phyloP scores from a whole-genome alignment of 2,888 invertebrate genomes.

The Myathropa florea region DNA sequence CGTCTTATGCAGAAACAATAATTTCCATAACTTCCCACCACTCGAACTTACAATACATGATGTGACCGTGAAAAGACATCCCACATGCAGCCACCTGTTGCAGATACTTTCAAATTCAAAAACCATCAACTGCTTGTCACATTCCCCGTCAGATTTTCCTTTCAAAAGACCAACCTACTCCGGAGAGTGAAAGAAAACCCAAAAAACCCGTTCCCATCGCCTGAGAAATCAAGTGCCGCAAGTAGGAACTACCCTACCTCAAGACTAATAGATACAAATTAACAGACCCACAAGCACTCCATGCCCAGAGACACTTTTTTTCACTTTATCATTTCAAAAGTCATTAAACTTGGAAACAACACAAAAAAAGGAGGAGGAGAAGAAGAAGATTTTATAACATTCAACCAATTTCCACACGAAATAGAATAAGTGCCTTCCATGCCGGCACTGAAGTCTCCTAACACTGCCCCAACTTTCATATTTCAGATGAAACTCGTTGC shows the following conservation, averaged over 20 bases:
- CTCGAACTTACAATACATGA: not conserved
- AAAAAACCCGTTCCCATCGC: not conserved
- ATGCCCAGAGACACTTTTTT: not conserved
- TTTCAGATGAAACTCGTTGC: constrained; percentile 66
- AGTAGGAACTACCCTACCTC: not conserved
- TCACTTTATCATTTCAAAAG: constrained; percentile 15
- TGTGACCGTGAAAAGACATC: not conserved
- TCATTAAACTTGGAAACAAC: constrained; percentile 27
- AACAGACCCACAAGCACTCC: not conserved
- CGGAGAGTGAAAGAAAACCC: not conserved
- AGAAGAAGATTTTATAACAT: not conserved
- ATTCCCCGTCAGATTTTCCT: not conserved
- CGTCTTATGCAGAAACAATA: not conserved
- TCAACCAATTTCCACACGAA: constrained; percentile 28
- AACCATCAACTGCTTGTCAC: not conserved
- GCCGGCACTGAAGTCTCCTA: constrained; percentile 27
- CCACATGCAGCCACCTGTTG: not conserved
- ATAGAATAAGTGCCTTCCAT: constrained; percentile 34
- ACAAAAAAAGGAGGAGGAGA: not conserved
- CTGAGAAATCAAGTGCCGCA: not conserved
- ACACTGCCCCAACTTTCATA: constrained; percentile 58
- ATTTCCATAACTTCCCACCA: not conserved
- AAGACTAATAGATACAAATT: not conserved
- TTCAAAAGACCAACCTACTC: not conserved
- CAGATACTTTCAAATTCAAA: not conserved